Percentiles rank a stretch among this genome's conserved stretches.
Conservation (phyloP, 2,113 vertebrate genomes). For the Notothenia coriiceps region DNA sequence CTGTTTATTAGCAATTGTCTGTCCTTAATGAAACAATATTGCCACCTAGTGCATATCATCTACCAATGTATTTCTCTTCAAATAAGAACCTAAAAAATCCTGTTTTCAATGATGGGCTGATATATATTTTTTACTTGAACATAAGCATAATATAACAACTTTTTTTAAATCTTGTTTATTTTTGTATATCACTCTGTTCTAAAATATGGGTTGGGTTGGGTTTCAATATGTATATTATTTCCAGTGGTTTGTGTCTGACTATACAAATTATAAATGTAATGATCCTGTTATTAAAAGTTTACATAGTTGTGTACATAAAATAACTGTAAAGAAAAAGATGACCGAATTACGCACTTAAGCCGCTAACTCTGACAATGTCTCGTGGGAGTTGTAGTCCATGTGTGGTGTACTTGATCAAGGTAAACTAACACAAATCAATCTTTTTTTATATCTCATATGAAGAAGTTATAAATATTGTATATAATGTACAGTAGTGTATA, state of each 20-base stretch:
- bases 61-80: background rate
- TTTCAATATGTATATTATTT: no score
- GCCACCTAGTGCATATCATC: constrained; percentile 11
- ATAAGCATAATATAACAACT: background rate
- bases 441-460: background rate
- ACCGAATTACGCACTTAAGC: background rate
- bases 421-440: background rate
- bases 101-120: background rate
- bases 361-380: background rate
- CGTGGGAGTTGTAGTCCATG: constrained; percentile 75
- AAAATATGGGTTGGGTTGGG: no score
- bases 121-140: background rate
- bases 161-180: no score
- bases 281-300: background rate
- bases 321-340: background rate
- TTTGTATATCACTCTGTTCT: no score
- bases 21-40: background rate
- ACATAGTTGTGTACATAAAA: constrained; percentile 18
- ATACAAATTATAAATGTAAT: background rate
- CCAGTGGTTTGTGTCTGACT: background rate
- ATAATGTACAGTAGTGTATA: background rate
- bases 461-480: background rate
- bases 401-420: background rate
- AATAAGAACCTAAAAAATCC: background rate
- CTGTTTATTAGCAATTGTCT: no score